Base-by-base conservation (phyloP, 2,797 vertebrate species). In the Sebastes paucispinis region DNA sequence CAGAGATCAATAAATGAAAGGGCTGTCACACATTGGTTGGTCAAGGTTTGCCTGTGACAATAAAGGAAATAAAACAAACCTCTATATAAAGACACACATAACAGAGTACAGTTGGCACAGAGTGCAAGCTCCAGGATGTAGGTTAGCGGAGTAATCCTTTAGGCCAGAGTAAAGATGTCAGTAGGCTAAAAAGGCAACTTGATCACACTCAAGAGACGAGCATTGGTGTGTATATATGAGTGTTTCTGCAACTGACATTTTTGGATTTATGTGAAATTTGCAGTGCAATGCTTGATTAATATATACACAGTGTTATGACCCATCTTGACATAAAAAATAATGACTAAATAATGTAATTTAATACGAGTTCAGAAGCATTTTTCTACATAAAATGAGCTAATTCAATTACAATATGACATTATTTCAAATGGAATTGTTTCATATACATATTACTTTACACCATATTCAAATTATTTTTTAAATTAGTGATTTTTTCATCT, bases 121-220 rank as follows among this genome's bases (percentile, higher is more conserved):
- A 82, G 82, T 47, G 69, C 76, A 74, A 84, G 73, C 31, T 8
- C 20, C 52, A 69, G 75, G 87, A 94, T 94, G 91, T 95, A 88
- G 94, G 94, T 95, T 94, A 95, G 85, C 87, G 86, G 91, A 93
- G 87, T 95, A 95, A 95, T 95, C 94, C 94, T 90, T 86, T 68
- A 88, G 91, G 79, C 80, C 79, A 75, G 71, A 84, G 90, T 81
- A 84, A 93, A 91, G 85, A 93, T 93, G 94, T 92, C 92, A 94
- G 85, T 91, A 79, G 91, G 92, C 86, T 90, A 93, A 90, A 47
- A n/a, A 52, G 65, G 81, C 86, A 81, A 79, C 77, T 66, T 66
- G 73, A 79, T 78, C 66, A 62, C 86, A 47, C 69, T 36, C 70
- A 55, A 57, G 36, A 66, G 12, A 77, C n/a, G 5, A n/a, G 25